phyloP scores from a whole-genome alignment of 1,140 invertebrate species.

The Bombyx mandarina region DNA sequence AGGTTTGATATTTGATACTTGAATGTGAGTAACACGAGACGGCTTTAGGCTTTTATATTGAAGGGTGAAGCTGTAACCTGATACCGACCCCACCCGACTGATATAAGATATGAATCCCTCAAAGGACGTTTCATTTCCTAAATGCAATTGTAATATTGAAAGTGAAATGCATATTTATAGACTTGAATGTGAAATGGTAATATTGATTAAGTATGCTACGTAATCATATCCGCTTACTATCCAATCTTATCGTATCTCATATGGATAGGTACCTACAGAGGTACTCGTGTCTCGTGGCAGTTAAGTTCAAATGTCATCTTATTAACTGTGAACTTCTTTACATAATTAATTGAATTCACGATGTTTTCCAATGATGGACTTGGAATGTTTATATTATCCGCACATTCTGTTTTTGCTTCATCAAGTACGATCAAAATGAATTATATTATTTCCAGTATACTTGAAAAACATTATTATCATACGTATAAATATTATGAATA shows the following conservation, averaged over 20 bases:
- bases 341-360: conserved; percentile 24
- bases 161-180: conserved; percentile 27
- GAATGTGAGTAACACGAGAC: conserved; percentile 50
- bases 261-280: background rate
- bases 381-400: conserved; percentile 1
- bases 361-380: conserved; percentile 23
- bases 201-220: background rate
- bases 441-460: too few relatives aligned
- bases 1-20: conserved; percentile 17
- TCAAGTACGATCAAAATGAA: too few relatives aligned
- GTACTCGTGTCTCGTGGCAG: conserved; percentile 8
- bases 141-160: conserved; percentile 31
- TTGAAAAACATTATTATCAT: too few relatives aligned
- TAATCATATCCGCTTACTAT: background rate
- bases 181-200: background rate
- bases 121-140: conserved; percentile 57
- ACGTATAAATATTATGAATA: too few relatives aligned
- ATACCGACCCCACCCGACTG: conserved; percentile 45
- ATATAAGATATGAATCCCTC: conserved; percentile 28
- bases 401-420: too few relatives aligned
- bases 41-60: conserved; percentile 53
- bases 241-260: conserved; percentile 8
- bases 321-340: conserved; percentile 14
- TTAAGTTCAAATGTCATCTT: conserved; percentile 16
- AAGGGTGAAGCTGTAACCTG: conserved; percentile 51